Base-by-base conservation (phyloP, 2,888 invertebrate genomes). In the Cataglyphis cursor region DNA sequence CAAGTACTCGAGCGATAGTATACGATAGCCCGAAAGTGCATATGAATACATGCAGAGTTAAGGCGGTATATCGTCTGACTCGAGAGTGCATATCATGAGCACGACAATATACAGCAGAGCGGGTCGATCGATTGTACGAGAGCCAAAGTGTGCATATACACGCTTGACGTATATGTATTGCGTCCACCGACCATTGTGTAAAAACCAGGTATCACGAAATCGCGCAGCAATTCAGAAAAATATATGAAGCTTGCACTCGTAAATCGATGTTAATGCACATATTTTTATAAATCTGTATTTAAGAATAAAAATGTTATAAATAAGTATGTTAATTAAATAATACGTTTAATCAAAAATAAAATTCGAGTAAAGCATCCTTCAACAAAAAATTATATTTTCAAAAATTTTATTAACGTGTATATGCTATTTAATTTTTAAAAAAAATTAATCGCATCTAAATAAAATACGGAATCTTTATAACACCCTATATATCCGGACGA, bases 1-100 rank as follows among this genome's bases (percentile, higher is more conserved):
- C 31, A 38, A 15, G 24, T 51, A 61, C 65, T 66, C 75, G 62
- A 28, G 70, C 80, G 72, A 81, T 48, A 38, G 48, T 41, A 57
- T 48, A 78, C 80, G 72, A 81, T 48, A 59, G 48, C 51, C n/a
- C 48, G 44, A 76, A 66, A 87, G 75, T 72, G 81, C 68, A 59
- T 75, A 57, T 41, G 66, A 68, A 41, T 48, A 65, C 61, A 86
- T 44, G 38, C 59, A 51, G 48, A 73, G 61, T 57, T 35, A 24
- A 61, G 15, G 51, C 57, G 10, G 35, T 75, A 24, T 66, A 54
- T 76, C 75, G 76, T 28, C 38, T 54, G 41, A 57, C 76, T 57
- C 54, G 57, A 68, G 57, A 76, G 41, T 41, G 54, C 38, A 66
- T 61, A 54, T 35, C 38, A 51, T 44, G 21, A 62, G 41, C 28